phyloP scores from a whole-genome alignment of 1,140 invertebrate genomes.

The Dreissena polymorpha region DNA sequence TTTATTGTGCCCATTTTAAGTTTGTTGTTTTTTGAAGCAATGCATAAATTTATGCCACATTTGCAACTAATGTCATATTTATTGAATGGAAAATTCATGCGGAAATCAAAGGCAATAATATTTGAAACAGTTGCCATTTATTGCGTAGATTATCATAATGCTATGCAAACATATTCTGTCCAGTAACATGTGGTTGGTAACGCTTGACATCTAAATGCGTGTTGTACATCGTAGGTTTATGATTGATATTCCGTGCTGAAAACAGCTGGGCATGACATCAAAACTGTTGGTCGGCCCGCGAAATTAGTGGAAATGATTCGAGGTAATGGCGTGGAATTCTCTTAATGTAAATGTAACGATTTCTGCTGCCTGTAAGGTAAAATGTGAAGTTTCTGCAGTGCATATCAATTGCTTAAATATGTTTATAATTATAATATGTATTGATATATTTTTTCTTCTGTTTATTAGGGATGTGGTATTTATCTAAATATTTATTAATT shows the following conservation, averaged over 20 bases:
- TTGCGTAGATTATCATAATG: conserved; percentile 48
- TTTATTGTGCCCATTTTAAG: too few species aligned
- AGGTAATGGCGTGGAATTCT: not conserved
- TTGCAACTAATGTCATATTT: conserved; percentile 17
- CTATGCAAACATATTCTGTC: conserved; percentile 47
- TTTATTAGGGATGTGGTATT: too few species aligned
- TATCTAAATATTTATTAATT: too few species aligned
- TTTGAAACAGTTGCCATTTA: conserved; percentile 33
- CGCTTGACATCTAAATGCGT: conserved; percentile 8
- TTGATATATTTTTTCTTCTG: too few species aligned
- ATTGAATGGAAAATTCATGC: conserved; percentile 7
- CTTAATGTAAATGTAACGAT: too few species aligned
- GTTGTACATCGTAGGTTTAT: not conserved
- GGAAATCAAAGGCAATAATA: conserved; percentile 33
- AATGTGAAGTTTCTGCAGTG: too few species aligned
- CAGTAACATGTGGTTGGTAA: conserved; percentile 36
- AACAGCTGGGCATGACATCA: conserved; percentile 36
- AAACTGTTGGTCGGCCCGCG: not conserved
- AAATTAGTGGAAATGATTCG: conserved; percentile 6
- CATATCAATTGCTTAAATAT: too few species aligned
- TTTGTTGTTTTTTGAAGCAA: too few species aligned
- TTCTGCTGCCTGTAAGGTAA: too few species aligned
- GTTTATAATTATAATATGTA: too few species aligned
- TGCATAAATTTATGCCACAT: too few species aligned
- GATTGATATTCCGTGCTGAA: conserved; percentile 17